Percentiles rank a stretch among this genome's conserved stretches.
Evolutionary conservation across 2,888 invertebrate species (phyloP).

Genomic region (Ichneumoninae sp.): DNA sequence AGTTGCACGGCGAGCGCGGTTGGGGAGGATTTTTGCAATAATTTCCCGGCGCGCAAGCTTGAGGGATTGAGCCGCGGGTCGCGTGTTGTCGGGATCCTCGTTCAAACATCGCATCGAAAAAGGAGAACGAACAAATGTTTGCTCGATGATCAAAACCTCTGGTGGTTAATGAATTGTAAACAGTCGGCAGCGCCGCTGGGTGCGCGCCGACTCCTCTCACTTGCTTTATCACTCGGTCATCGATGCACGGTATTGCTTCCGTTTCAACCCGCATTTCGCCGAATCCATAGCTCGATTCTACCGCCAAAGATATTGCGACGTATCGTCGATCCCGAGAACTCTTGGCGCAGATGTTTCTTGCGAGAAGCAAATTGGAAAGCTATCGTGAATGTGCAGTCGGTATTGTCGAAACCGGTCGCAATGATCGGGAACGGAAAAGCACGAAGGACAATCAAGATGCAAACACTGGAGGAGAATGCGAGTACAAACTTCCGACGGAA

Average conservation of each 20-base stretch:
- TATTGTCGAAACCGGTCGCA: conserved; percentile 1
- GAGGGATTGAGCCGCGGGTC: background rate
- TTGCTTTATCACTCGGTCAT: conserved; percentile 57
- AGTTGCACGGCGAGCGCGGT: conserved; percentile 55
- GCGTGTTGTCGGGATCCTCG: conserved; percentile 50
- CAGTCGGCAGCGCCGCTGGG: conserved; percentile 67
- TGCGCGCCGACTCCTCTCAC: conserved; percentile 7
- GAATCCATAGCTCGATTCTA: conserved; percentile 4
- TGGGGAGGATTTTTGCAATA: conserved; percentile 68
- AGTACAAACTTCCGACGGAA: conserved; percentile 19
- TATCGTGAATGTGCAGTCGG: conserved; percentile 34
- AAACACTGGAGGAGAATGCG: background rate
- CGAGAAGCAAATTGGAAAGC: conserved; percentile 59
- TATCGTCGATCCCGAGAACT: conserved; percentile 16
- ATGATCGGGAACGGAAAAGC: conserved; percentile 4
- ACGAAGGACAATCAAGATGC: conserved; percentile 25
- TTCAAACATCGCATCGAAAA: conserved; percentile 70
- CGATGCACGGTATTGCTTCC: conserved; percentile 35
- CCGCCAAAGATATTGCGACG: conserved; percentile 38
- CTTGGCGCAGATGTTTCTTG: conserved; percentile 59
- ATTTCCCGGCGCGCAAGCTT: conserved; percentile 48
- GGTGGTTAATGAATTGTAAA: conserved; percentile 80
- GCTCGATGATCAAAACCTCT: conserved; percentile 76
- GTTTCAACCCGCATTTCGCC: background rate
- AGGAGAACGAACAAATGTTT: conserved; percentile 74